Evolutionary conservation across 1,140 invertebrate species (phyloP).

Genomic region (Uloborus diversus): DNA sequence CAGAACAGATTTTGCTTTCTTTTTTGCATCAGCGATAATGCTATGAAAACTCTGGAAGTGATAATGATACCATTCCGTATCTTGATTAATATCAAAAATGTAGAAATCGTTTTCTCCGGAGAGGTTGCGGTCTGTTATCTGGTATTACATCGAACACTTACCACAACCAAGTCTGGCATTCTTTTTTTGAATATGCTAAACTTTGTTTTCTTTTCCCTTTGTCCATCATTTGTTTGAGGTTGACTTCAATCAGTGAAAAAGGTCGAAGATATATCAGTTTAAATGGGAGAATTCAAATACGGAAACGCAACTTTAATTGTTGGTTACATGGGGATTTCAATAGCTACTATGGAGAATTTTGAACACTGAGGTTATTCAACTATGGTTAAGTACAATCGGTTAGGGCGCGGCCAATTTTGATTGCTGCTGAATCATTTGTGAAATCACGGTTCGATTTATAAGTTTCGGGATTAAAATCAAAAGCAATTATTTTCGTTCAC

Average conservation of each 20-base stretch:
- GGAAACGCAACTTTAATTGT: constrained; percentile 45
- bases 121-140: too few species aligned
- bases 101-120: too few species aligned
- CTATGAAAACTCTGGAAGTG: too few species aligned
- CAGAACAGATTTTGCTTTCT: constrained; percentile 13
- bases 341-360: background rate
- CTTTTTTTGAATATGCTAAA: too few species aligned
- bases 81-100: constrained; percentile 31
- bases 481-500: too few species aligned
- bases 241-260: constrained; percentile 20
- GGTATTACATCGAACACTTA: too few species aligned
- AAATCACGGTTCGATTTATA: too few species aligned
- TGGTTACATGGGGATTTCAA: constrained; percentile 4
- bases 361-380: constrained; percentile 8
- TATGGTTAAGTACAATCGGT: background rate
- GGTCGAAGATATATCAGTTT: constrained; percentile 5
- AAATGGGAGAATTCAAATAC: constrained; percentile 36
- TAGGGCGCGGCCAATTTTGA: too few species aligned
- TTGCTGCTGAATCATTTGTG: too few species aligned
- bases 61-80: background rate
- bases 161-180: too few species aligned
- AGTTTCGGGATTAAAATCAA: too few species aligned
- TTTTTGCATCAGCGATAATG: too few species aligned
- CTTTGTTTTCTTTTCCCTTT: constrained; percentile 4
- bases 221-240: constrained; percentile 8